A percentile compares a stretch with the other conserved stretches of the same genome.
phyloP scores from a whole-genome alignment of 2,113 vertebrate genomes.

The Pteruthius melanotis region DNA sequence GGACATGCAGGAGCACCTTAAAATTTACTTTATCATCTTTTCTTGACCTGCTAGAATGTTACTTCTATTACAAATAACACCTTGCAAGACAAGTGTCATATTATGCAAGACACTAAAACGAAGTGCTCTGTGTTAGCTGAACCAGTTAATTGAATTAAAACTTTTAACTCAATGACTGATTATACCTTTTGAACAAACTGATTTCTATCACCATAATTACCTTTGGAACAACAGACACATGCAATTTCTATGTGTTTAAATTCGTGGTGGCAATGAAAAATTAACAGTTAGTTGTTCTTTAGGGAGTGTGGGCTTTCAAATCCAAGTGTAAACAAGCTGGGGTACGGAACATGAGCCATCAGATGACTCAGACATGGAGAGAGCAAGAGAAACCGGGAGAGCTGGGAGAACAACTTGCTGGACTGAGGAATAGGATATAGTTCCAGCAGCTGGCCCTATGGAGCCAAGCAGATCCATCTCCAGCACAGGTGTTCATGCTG shows the following conservation, averaged over 20 bases:
- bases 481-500: neutral
- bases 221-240: neutral
- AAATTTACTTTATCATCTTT: neutral
- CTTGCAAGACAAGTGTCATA: neutral
- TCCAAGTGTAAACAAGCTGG: neutral
- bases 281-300: neutral
- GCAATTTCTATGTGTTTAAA: neutral
- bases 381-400: neutral
- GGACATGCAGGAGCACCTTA: neutral
- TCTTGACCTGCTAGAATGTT: neutral
- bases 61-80: neutral
- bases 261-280: neutral
- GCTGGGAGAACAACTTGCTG: accelerated
- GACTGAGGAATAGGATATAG: neutral
- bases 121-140: neutral
- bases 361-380: neutral
- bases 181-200: neutral
- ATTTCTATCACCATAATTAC: neutral
- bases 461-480: neutral
- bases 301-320: neutral
- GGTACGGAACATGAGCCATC: neutral
- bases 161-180: neutral
- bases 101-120: neutral
- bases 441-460: neutral
- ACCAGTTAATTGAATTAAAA: neutral